Percentiles rank a stretch among this genome's conserved stretches.
phyloP scores from a whole-genome alignment of 64 coral and sea anemone genomes.

The Cladopsammia gracilis region DNA sequence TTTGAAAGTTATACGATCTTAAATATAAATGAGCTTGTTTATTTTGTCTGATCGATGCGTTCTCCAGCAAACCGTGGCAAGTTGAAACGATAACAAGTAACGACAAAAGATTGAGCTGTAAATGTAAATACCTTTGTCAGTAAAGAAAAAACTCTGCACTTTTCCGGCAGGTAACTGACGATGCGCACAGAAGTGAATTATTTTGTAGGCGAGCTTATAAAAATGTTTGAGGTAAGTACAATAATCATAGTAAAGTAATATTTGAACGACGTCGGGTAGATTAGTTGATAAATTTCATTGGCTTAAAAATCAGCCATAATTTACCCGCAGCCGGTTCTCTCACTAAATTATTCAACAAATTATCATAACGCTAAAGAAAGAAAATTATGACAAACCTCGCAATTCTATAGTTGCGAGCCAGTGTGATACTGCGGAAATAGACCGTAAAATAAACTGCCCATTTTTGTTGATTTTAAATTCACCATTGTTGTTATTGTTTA shows the following conservation, averaged over 20 bases:
- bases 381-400: background rate
- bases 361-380: background rate
- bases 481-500: background rate
- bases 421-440: background rate
- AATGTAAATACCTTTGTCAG: background rate
- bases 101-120: background rate
- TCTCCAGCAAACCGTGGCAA: background rate
- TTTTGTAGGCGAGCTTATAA: no score
- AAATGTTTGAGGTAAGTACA: no score
- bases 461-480: background rate
- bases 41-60: no score
- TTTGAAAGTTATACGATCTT: no score
- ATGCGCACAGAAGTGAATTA: no score
- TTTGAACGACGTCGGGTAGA: no score
- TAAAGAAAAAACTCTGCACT: no score
- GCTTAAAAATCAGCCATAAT: background rate
- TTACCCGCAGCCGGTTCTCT: background rate
- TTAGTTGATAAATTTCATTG: background rate
- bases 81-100: background rate
- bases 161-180: no score
- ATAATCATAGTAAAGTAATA: no score
- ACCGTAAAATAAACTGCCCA: background rate
- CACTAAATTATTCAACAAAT: constrained; percentile 17
- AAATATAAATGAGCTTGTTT: no score
- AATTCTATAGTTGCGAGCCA: background rate